Evolutionary conservation across 2,797 vertebrate genomes (phyloP).

Genomic region (Gallirallus australis): DNA sequence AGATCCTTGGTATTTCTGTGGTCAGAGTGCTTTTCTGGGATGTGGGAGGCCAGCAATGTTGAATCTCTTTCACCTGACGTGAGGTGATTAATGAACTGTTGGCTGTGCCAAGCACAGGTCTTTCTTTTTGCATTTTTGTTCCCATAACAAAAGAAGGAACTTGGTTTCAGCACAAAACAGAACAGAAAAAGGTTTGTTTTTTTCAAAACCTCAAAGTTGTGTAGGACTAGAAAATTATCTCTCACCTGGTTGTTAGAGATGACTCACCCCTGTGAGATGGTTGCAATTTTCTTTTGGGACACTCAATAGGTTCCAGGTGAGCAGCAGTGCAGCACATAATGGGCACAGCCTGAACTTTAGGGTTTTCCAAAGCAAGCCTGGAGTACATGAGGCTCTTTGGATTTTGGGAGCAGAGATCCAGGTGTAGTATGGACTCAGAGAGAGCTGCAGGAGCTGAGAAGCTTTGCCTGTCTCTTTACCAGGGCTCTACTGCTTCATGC

Average conservation of each 20-base stretch:
- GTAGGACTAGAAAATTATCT: not conserved
- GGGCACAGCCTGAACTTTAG: not conserved
- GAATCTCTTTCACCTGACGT: conserved; percentile 10
- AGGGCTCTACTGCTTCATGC: not conserved
- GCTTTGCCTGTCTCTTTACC: not conserved
- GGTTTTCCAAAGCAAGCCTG: not conserved
- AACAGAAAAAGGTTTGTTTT: not conserved
- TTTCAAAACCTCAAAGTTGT: not conserved
- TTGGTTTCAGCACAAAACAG: not conserved
- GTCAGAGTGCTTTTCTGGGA: not conserved
- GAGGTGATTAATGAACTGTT: conserved; percentile 23
- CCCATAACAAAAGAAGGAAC: not conserved
- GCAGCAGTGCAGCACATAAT: not conserved
- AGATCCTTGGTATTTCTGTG: not conserved
- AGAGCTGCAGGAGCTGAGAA: not conserved
- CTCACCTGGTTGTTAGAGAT: not conserved
- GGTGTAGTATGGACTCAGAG: not conserved
- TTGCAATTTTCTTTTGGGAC: not conserved
- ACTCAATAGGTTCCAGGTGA: not conserved
- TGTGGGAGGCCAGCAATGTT: not conserved
- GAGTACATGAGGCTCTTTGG: not conserved
- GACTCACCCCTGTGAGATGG: not conserved
- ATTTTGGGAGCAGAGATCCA: not conserved
- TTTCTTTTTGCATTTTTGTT: not conserved
- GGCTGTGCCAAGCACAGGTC: not conserved